A percentile compares a stretch with the other conserved stretches of the same genome.
Evolutionary conservation across 2,113 vertebrate species (phyloP).

Genomic region (Hippocampus guttulatus): DNA sequence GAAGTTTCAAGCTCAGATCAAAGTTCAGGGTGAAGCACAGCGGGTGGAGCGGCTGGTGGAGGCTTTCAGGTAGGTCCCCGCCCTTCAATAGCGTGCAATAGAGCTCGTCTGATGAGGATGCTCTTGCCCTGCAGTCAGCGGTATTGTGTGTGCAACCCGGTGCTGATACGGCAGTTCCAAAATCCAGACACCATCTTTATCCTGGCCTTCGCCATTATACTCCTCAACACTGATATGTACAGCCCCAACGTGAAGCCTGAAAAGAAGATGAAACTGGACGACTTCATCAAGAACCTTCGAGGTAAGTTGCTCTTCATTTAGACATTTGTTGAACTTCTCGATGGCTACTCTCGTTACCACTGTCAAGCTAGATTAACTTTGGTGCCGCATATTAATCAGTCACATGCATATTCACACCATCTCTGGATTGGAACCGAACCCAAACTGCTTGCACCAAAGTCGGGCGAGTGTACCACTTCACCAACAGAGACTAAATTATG

Average conservation of each 20-base stretch:
- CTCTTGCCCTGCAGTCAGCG: constrained; percentile 75
- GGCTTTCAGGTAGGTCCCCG: constrained; percentile 82
- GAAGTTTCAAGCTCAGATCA: constrained; percentile 92
- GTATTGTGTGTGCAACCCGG: constrained; percentile 93
- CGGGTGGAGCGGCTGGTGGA: constrained; percentile 92
- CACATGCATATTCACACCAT: no score
- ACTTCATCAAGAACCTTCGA: constrained; percentile 94
- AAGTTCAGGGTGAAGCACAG: constrained; percentile 93
- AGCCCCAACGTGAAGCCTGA: constrained; percentile 93
- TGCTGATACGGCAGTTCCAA: constrained; percentile 91
- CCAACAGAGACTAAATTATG: background rate
- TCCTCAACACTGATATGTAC: constrained; percentile 98
- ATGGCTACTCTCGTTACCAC: background rate
- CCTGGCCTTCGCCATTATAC: constrained; percentile 94
- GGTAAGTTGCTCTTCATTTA: constrained; percentile 61
- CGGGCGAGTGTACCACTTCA: background rate
- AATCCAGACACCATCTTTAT: constrained; percentile 98
- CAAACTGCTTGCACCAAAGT: no score
- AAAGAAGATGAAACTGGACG: constrained; percentile 95
- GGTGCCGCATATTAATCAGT: no score
- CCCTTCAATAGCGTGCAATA: background rate
- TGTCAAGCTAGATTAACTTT: background rate
- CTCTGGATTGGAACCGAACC: no score
- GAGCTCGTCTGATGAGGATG: background rate
- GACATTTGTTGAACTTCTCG: background rate